These are phyloP conservation scores for Podarcis siculus DNA, from an alignment of 2,797 vertebrate genomes.

Conservation along the genomic window DNA sequence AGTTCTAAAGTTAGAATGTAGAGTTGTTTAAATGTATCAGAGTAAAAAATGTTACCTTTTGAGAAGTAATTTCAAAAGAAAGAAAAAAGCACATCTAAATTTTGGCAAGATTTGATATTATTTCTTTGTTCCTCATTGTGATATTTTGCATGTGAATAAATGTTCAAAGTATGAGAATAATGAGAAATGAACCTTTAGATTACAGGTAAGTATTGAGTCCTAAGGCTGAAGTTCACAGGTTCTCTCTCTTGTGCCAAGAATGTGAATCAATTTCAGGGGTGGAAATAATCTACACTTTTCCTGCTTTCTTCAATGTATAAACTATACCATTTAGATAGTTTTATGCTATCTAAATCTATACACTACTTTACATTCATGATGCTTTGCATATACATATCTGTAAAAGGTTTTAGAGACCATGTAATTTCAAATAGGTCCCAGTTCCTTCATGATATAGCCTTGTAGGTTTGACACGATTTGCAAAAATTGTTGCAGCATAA, in stretches of 20 bases:
- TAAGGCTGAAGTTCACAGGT: conserved; percentile 31
- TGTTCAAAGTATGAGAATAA: not conserved
- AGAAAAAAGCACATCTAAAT: not conserved
- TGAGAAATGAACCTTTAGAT: not conserved
- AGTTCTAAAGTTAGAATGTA: not conserved
- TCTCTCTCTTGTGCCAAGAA: not conserved
- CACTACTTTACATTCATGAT: not conserved
- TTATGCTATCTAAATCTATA: not conserved
- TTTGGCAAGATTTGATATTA: not conserved
- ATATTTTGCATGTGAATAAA: not conserved
- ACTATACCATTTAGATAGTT: not conserved
- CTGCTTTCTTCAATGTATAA: conserved; percentile 22
- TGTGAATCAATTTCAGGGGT: not conserved
- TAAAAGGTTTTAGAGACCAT: conserved; percentile 20
- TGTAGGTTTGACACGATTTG: conserved; percentile 26
- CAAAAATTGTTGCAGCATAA: conserved; percentile 37
- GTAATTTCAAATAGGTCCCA: conserved; percentile 18
- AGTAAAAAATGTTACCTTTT: conserved; percentile 19
- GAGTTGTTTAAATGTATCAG: not conserved
- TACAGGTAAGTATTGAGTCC: conserved; percentile 7
- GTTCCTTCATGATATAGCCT: conserved; percentile 25
- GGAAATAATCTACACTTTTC: not conserved
- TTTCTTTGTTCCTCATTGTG: not conserved
- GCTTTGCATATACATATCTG: not conserved
- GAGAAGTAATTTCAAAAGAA: conserved; percentile 5